Conservation (phyloP, 2,888 invertebrate genomes). For the Agrotis ipsilon region DNA sequence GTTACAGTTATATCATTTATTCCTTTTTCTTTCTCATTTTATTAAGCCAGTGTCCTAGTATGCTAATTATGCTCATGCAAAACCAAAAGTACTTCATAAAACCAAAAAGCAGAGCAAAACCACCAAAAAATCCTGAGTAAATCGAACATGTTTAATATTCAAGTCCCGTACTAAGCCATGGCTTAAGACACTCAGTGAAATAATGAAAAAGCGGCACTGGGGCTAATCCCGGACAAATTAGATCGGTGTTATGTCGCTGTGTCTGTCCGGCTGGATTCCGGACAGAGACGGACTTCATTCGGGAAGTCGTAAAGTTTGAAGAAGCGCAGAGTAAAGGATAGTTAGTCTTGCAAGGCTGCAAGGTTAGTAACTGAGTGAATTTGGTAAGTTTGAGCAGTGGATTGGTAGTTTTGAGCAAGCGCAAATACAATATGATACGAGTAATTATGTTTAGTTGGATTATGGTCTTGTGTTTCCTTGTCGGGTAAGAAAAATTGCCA, state of each 20-base stretch:
- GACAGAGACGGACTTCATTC: not conserved
- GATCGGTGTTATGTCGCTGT: constrained; percentile 66
- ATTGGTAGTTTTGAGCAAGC: too few species aligned
- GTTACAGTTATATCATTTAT: too few species aligned
- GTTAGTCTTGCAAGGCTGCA: too few species aligned
- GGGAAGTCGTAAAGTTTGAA: not conserved
- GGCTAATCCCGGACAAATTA: constrained; percentile 84
- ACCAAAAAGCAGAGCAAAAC: constrained; percentile 12
- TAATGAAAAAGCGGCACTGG: constrained; percentile 84
- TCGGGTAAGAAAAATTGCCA: too few species aligned
- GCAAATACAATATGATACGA: too few species aligned
- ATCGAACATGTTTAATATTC: constrained; percentile 76
- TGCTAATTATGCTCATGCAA: too few species aligned
- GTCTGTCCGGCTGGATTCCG: constrained; percentile 43
- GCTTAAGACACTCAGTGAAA: constrained; percentile 85
- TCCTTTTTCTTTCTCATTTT: too few species aligned
- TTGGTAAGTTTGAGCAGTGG: too few species aligned
- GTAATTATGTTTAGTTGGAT: too few species aligned
- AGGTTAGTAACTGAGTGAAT: too few species aligned
- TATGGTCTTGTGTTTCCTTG: too few species aligned
- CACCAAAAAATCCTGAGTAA: constrained; percentile 50
- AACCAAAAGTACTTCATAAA: not conserved
- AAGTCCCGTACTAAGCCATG: constrained; percentile 72
- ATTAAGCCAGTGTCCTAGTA: too few species aligned
- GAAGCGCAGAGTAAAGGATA: not conserved